Evolutionary conservation across 2,888 invertebrate species (phyloP).

Genomic region (Machimus rusticus): DNA sequence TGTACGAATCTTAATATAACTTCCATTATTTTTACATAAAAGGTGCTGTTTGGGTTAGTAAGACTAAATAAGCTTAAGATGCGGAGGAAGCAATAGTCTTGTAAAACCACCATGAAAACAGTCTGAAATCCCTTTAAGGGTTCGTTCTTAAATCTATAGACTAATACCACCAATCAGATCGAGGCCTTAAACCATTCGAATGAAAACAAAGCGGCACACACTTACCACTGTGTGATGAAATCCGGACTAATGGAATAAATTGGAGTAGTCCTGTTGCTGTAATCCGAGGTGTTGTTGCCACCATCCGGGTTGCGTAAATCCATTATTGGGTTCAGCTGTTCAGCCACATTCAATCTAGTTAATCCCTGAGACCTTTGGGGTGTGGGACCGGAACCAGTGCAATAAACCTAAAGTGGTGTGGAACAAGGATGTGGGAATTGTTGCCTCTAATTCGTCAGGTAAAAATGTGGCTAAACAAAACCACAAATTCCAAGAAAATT

Average conservation of each 20-base stretch:
- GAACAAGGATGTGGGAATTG: neutral
- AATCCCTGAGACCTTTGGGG: neutral
- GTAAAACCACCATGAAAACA: neutral
- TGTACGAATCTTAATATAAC: neutral
- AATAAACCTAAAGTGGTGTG: neutral
- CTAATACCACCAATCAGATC: neutral
- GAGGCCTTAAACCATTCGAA: neutral
- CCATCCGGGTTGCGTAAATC: constrained; percentile 50
- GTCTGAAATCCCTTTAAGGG: neutral
- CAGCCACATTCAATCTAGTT: constrained; percentile 25
- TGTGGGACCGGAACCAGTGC: neutral
- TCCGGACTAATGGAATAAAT: constrained; percentile 79
- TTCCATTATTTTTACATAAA: neutral
- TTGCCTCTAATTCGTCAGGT: neutral
- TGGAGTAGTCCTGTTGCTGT: constrained; percentile 72
- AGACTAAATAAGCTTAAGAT: neutral
- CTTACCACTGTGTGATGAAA: constrained; percentile 82
- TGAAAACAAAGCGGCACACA: constrained; percentile 47
- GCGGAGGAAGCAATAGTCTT: neutral
- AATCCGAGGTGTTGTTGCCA: constrained; percentile 64
- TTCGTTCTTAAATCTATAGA: neutral
- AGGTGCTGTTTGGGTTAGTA: neutral
- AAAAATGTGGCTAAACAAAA: neutral
- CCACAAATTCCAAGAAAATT: neutral
- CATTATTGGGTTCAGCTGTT: constrained; percentile 47